Evolutionary conservation across 2,888 invertebrate genomes (phyloP), one percentile per base, ranked within the genome.

Genomic region (Ectemnius continuus): DNA sequence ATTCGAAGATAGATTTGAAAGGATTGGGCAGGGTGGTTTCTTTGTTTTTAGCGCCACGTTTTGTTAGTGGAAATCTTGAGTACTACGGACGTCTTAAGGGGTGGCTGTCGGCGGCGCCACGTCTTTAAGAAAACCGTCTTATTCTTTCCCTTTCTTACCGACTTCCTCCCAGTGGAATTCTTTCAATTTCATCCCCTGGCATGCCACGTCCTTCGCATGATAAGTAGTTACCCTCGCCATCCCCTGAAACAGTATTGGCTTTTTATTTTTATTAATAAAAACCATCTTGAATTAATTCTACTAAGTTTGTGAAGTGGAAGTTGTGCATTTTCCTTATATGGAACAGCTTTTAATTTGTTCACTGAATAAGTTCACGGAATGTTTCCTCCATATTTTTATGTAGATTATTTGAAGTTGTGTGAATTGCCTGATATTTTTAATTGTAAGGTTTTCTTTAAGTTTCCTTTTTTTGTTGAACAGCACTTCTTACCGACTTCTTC

Each of bases 81-180:
- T 82, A 88, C 87, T 82, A 80, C 65, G 28, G 76, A 62, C 72
- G 85, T 87, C 87, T 87, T 86, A 86, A 86, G 86, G 80, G 81
- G 83, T 81, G 79, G 80, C 78, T 85, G 84, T 84, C 86, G 78
- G 79, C 84, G 87, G 88, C 89, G 88, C 87, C 87, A 87, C 88
- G 88, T 89, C 90, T 90, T 90, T 86, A 90, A 89, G 90, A 90
- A 87, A 82, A 81, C 71, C 73, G 80, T 70, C 84, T 79, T 80
- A 84, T 90, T 90, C 88, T 90, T 90, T 88, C 80, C 88, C 90
- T 89, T 86, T 88, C 87, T 91, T 91, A 90, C 90, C 90, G 90
- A 90, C 91, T 63, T 73, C 65, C 71, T 68, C 70, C 23, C 8
- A 52, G 52, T 26, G 4, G 26, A 14, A 59, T 63, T 71, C 67